These are phyloP conservation scores for Thyatira batis DNA, from an alignment of 2,888 invertebrate genomes.

Conservation along the genomic window DNA sequence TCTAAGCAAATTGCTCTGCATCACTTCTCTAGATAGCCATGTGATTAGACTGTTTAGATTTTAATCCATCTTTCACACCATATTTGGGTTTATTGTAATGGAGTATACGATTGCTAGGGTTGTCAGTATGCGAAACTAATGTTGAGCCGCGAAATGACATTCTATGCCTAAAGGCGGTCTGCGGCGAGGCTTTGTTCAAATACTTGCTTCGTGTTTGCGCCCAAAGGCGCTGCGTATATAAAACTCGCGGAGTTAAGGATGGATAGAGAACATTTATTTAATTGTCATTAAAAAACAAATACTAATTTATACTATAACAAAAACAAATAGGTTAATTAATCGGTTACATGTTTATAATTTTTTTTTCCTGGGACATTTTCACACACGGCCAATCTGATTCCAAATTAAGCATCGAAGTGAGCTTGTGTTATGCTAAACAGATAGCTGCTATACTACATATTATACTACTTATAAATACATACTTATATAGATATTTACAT, in stretches of 20 bases:
- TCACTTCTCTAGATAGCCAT: background rate
- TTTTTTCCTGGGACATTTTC: no score
- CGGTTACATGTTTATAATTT: no score
- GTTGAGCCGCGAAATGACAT: constrained; percentile 66
- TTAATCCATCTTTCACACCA: constrained; percentile 22
- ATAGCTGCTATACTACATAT: no score
- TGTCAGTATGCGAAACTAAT: constrained; percentile 64
- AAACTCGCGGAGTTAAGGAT: constrained; percentile 1
- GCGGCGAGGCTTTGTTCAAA: constrained; percentile 72
- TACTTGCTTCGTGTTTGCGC: constrained; percentile 46
- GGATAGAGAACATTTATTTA: background rate
- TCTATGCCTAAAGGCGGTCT: constrained; percentile 59
- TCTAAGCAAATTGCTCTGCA: background rate
- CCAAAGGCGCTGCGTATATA: constrained; percentile 35
- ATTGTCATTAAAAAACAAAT: background rate
- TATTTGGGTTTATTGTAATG: constrained; percentile 27
- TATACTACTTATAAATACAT: no score
- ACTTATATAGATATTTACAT: no score
- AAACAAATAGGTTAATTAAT: no score
- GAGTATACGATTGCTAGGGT: constrained; percentile 43
- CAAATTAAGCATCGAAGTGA: no score
- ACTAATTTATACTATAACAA: no score
- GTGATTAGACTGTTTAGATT: constrained; percentile 4
- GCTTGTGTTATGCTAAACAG: no score
- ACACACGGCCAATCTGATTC: no score